Base-by-base conservation (phyloP, 2,888 invertebrate species). In the Plusia festucae region DNA sequence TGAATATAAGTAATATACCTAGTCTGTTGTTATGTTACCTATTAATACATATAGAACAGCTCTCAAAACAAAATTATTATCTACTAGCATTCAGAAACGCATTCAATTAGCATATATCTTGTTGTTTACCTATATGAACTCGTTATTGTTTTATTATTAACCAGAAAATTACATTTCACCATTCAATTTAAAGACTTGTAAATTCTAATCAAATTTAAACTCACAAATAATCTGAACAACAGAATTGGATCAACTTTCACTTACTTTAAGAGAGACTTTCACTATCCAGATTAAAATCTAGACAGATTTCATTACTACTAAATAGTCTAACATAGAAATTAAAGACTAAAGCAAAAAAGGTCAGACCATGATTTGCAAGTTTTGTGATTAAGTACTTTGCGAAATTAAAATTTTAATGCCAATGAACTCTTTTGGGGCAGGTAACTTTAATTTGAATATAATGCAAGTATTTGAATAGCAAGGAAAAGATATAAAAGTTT, bases 191-290 rank as follows among this genome's bases (percentile, higher is more conserved):
- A 18, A n/a, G n/a, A 7, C 9, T 46, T 40, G 9, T 9, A 46
- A 18, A 4, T 18, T 46, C 16, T 9, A 7, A 40, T 15, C 40
- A 16, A 59, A 58, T 20, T 15, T n/a, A 66, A 61, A 73, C 49
- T 58, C 11, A 46, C 6, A 30, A 46, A 58, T 16, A 56, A 64
- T 44, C 30, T 20, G 6, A 64, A 56, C 32, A 44, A 64, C 27
- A 53, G 18, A 46, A 73, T 59, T 40, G 57, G 44, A 44, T 46
- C 8, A 46, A 67, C 72, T 73, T 73, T 73, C 76, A 71, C 73
- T 1, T 24, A 52, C 20, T 66, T 67, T 60, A 49, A 53, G 61
- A 75, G 15, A 15, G 52, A 68, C 74, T 73, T 73, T 75, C 73
- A 69, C 68, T 61, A 8, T 59, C 52, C 53, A 64, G 68, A 74